Conservation (phyloP, 1,140 invertebrate species). For the Nasonia vitripennis region DNA sequence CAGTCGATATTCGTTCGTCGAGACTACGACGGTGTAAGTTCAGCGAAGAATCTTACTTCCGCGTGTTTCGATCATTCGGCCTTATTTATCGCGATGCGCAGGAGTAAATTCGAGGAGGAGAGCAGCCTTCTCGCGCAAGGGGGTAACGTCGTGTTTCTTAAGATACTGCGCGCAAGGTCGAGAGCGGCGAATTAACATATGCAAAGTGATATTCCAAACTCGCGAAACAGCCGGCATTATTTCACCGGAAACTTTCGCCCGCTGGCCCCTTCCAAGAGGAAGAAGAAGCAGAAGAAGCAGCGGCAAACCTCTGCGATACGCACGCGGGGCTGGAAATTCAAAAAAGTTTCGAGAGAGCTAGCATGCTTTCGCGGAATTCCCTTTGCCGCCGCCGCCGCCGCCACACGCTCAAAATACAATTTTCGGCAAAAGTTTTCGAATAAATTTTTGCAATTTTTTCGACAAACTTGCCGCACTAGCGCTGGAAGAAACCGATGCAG, state of each 20-base stretch:
- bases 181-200: constrained; percentile 40
- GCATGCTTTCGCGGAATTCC: background rate
- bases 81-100: background rate
- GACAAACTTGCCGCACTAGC: background rate
- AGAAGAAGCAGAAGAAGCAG: background rate
- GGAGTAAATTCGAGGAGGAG: background rate
- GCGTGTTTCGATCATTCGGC: background rate
- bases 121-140: background rate
- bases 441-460: constrained; percentile 22
- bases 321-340: background rate
- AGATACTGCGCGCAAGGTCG: background rate
- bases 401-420: constrained; percentile 15
- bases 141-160: background rate
- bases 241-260: constrained; percentile 18
- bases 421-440: constrained; percentile 24
- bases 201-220: constrained; percentile 30
- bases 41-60: too few relatives aligned
- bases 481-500: background rate
- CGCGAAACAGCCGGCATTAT: constrained; percentile 27
- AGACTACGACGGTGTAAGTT: background rate
- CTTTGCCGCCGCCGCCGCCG: background rate
- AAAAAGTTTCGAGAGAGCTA: background rate
- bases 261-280: too few relatives aligned
- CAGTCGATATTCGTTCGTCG: background rate
- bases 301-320: background rate